Percentiles rank a stretch among this genome's conserved stretches.
Conservation (phyloP, 2,113 vertebrate genomes). For the Pagrus major region DNA sequence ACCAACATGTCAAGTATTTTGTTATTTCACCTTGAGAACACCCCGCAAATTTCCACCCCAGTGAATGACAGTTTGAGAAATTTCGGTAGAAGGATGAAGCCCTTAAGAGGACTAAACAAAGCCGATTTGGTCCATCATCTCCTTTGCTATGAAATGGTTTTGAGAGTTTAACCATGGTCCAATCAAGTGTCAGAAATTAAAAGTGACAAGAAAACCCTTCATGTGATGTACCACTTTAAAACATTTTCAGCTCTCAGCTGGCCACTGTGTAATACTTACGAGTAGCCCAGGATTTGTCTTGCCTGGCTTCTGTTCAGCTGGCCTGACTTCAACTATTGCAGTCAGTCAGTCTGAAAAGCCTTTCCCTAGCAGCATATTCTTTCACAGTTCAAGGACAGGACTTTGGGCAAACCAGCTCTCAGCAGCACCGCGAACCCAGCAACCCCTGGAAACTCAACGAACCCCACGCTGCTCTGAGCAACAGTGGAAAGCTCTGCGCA, state of each 20-base stretch:
- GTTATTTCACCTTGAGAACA: conserved; percentile 49
- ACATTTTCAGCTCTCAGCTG: conserved; percentile 37
- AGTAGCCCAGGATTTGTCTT: conserved; percentile 74
- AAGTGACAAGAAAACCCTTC: conserved; percentile 55
- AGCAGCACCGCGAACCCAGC: conserved; percentile 75
- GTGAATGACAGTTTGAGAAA: conserved; percentile 29
- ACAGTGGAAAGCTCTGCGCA: conserved; percentile 71
- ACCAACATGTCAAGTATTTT: conserved; percentile 60
- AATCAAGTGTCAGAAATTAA: conserved; percentile 30
- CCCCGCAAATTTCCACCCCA: conserved; percentile 6
- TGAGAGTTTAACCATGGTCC: conserved; percentile 13
- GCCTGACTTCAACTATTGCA: conserved; percentile 77
- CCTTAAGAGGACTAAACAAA: not conserved
- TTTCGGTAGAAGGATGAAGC: not conserved
- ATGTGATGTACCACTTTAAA: conserved; percentile 52
- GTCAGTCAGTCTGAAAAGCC: conserved; percentile 78
- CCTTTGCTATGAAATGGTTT: conserved; percentile 25
- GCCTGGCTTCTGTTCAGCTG: conserved; percentile 76
- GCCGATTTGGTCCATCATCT: conserved; percentile 6
- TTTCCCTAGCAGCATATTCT: conserved; percentile 77
- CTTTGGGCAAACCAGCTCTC: conserved; percentile 75
- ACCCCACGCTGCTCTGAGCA: conserved; percentile 71
- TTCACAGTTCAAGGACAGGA: conserved; percentile 83
- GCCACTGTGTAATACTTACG: conserved; percentile 61
- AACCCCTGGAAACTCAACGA: conserved; percentile 80